Evolutionary conservation across 2,797 vertebrate genomes (phyloP).

Genomic region (Selene dorsalis): DNA sequence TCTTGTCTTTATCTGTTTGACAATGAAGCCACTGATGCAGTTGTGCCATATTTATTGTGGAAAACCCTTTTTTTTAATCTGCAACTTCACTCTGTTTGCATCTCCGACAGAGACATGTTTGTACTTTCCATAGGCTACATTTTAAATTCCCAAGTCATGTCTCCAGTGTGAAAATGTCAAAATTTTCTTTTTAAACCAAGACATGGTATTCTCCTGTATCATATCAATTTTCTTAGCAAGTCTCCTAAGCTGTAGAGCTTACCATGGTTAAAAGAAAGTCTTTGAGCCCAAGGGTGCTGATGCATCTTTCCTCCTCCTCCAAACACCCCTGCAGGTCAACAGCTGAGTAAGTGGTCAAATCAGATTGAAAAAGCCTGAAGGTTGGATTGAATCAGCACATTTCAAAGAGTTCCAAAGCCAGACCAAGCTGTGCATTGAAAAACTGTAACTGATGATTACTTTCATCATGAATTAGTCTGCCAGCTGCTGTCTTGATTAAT

Average conservation of each 20-base stretch:
- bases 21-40: slow-evolving; percentile 1
- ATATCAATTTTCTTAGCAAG: slow-evolving; percentile 9
- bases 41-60: not conserved
- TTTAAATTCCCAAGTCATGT: slow-evolving; percentile 12
- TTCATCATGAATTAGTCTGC: not conserved
- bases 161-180: slow-evolving; percentile 34
- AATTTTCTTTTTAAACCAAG: slow-evolving; percentile 20
- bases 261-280: slow-evolving; percentile 16
- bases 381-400: slow-evolving; percentile 34
- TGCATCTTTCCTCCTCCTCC: slow-evolving; percentile 39
- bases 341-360: slow-evolving; percentile 47
- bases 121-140: slow-evolving; percentile 13
- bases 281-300: slow-evolving; percentile 27
- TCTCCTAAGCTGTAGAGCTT: slow-evolving; percentile 1
- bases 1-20: slow-evolving; percentile 10
- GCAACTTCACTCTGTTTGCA: not conserved
- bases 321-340: slow-evolving; percentile 48
- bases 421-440: not conserved
- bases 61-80: not conserved
- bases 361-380: slow-evolving; percentile 28
- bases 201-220: slow-evolving; percentile 7
- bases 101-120: slow-evolving; percentile 11
- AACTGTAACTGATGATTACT: not conserved
- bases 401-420: slow-evolving; percentile 3
- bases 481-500: not conserved